phyloP scores from a whole-genome alignment of 1,140 invertebrate genomes.

The Druon quercuslanigerum region DNA sequence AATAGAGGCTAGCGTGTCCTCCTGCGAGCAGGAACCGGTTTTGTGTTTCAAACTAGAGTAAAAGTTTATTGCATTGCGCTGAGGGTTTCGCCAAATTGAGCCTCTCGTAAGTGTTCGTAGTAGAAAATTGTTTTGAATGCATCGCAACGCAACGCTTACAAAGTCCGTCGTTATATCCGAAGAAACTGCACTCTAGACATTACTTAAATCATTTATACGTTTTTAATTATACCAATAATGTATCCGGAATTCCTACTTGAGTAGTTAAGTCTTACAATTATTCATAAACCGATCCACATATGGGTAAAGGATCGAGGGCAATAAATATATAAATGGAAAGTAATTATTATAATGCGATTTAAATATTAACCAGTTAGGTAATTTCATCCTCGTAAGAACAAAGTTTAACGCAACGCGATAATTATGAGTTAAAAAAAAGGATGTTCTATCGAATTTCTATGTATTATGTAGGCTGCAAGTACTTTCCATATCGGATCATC shows the following conservation, averaged over 20 bases:
- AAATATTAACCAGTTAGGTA: slow-evolving; percentile 17
- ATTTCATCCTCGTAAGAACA: slow-evolving; percentile 17
- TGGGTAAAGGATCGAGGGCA: neutral
- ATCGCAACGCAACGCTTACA: neutral
- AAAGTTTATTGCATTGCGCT: slow-evolving; percentile 61
- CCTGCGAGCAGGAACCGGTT: slow-evolving; percentile 66
- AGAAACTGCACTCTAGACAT: slow-evolving; percentile 5
- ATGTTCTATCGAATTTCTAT: neutral
- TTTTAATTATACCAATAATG: neutral
- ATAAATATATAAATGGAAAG: slow-evolving; percentile 15
- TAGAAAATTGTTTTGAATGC: neutral
- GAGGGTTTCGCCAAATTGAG: slow-evolving; percentile 48
- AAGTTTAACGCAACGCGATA: slow-evolving; percentile 1
- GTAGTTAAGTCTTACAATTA: neutral
- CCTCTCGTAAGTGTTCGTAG: slow-evolving; percentile 35
- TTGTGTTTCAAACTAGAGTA: slow-evolving; percentile 65
- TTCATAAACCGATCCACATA: slow-evolving; percentile 3
- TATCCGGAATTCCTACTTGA: neutral
- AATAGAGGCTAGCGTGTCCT: slow-evolving; percentile 61
- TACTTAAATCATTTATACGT: slow-evolving; percentile 18
- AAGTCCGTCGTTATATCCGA: slow-evolving; percentile 5
- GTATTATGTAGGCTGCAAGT: too few species aligned
- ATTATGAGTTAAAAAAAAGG: neutral
- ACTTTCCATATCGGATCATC: too few species aligned
- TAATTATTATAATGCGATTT: neutral